Conservation (phyloP, 2,113 vertebrate genomes). For the Myrmophylax atrothorax region DNA sequence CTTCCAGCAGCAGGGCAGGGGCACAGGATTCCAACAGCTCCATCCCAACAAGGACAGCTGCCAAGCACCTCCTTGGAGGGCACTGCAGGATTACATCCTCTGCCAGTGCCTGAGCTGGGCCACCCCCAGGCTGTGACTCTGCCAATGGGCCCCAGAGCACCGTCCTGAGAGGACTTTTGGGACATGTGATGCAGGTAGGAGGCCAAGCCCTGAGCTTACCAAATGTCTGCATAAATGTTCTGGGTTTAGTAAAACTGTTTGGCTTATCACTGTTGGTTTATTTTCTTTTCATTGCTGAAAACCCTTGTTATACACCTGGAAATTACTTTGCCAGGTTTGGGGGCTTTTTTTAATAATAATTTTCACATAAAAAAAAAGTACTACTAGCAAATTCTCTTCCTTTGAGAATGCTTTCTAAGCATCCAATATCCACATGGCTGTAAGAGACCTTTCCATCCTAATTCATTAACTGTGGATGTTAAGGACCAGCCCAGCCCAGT, state of each 20-base stretch:
- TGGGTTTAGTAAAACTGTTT: background rate
- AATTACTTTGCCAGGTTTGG: background rate
- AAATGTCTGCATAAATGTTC: background rate
- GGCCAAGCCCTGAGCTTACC: background rate
- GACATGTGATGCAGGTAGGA: background rate
- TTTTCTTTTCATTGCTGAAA: background rate
- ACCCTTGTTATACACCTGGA: background rate
- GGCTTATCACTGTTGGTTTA: background rate
- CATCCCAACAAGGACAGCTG: background rate
- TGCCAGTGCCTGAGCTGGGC: background rate
- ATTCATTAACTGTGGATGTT: background rate
- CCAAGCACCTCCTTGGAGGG: accelerated
- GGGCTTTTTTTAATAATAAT: background rate
- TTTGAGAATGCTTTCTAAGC: background rate
- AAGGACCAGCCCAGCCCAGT: background rate
- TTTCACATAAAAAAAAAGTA: background rate
- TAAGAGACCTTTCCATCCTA: background rate
- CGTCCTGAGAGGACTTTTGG: background rate
- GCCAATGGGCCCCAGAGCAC: accelerated
- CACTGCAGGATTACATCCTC: background rate
- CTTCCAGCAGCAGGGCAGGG: background rate
- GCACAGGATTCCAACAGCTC: background rate
- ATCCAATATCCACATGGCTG: background rate
- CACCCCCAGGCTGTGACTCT: background rate
- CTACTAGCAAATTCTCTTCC: background rate